A percentile compares a stretch with the other conserved stretches of the same genome.
Conservation (phyloP, 2,888 invertebrate genomes). For the Conomelus anceps region DNA sequence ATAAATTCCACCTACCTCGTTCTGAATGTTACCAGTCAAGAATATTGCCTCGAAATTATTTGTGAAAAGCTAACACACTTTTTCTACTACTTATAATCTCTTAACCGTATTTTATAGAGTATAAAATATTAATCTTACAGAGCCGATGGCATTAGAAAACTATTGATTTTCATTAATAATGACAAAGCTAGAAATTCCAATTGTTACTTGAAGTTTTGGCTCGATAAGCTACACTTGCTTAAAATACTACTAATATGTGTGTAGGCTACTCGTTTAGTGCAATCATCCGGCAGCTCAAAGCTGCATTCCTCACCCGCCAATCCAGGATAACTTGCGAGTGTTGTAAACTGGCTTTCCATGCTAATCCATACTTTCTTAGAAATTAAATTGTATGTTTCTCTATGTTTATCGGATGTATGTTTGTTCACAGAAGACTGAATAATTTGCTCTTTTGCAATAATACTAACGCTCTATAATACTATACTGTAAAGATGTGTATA, state of each 20-base stretch:
- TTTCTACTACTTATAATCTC: background rate
- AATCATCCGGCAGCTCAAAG: background rate
- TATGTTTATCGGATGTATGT: background rate
- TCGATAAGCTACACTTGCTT: background rate
- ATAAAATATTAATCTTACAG: background rate
- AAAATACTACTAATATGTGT: background rate
- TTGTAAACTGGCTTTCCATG: background rate
- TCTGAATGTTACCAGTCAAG: background rate
- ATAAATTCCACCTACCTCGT: background rate
- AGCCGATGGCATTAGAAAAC: too few relatives aligned
- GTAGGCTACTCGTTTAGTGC: background rate
- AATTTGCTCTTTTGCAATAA: background rate
- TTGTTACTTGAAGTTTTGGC: background rate
- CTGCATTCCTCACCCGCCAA: background rate
- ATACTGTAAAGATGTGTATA: background rate
- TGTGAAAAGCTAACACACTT: background rate
- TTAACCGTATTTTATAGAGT: background rate
- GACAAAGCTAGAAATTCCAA: background rate
- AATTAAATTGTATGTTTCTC: background rate
- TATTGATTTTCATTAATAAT: background rate
- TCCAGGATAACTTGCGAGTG: background rate
- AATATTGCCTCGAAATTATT: background rate
- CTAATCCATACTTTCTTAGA: background rate
- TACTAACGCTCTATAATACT: background rate
- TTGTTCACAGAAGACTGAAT: background rate